These are phyloP conservation scores for Echeneis naucrates DNA, from an alignment of 2,797 vertebrate species.

Conservation along the genomic window DNA sequence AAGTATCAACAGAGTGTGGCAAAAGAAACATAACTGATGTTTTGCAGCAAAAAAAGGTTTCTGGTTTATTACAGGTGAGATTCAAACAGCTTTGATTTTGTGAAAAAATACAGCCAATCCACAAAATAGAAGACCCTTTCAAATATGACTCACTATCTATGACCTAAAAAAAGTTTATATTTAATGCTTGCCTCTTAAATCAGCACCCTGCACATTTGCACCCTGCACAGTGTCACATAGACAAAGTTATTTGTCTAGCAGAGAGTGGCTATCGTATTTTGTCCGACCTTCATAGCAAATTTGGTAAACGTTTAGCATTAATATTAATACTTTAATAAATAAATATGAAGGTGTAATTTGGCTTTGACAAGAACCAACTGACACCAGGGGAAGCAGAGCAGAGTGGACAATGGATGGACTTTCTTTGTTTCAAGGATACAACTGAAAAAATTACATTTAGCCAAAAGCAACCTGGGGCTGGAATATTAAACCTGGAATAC, in stretches of 20 bases:
- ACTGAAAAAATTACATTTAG: too few relatives aligned
- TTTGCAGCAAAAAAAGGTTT: slow-evolving; percentile 16
- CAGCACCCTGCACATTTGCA: not conserved
- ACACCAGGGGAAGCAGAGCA: slow-evolving; percentile 10
- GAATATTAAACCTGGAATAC: not conserved
- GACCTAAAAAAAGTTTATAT: not conserved
- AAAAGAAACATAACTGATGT: slow-evolving; percentile 36
- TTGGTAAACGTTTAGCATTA: not conserved
- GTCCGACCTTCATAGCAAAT: not conserved
- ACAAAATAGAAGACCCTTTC: not conserved
- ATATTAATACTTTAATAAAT: slow-evolving; percentile 9
- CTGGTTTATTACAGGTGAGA: not conserved
- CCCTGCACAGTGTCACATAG: not conserved
- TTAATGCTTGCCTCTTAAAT: not conserved
- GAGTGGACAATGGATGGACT: slow-evolving; percentile 3
- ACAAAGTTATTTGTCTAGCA: not conserved
- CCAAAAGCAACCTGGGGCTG: not conserved
- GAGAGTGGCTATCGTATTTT: not conserved
- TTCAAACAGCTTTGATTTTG: slow-evolving; percentile 7
- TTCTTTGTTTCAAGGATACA: slow-evolving; percentile 6
- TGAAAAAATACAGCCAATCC: slow-evolving; percentile 3
- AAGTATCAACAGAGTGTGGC: slow-evolving; percentile 42
- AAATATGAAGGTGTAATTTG: slow-evolving; percentile 1
- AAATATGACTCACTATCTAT: not conserved
- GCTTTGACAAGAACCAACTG: slow-evolving; percentile 12